phyloP scores from a whole-genome alignment of 1,140 invertebrate species.

The Microplitis mediator region DNA sequence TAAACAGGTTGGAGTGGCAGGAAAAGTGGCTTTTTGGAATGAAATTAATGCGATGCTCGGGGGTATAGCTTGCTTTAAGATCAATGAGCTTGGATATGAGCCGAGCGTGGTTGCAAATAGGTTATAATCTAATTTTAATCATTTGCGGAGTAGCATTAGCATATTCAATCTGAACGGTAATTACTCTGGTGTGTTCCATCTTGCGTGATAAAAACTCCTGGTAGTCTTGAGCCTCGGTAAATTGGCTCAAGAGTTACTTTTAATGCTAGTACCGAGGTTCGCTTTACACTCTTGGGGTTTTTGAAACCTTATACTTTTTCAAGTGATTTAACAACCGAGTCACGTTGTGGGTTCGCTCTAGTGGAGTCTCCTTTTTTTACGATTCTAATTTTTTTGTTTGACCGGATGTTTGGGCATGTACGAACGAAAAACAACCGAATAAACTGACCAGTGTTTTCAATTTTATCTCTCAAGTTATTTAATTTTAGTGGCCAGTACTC shows the following conservation, averaged over 20 bases:
- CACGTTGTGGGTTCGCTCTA: constrained; percentile 23
- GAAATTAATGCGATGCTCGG: background rate
- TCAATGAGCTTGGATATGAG: constrained; percentile 12
- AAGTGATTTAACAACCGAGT: constrained; percentile 16
- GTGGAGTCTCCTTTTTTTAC: background rate
- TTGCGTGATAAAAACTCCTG: background rate
- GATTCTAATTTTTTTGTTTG: background rate
- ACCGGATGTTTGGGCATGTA: constrained; percentile 14
- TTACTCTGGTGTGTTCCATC: constrained; percentile 35
- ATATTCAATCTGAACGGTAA: constrained; percentile 42
- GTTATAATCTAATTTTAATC: constrained; percentile 41
- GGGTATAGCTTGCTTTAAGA: background rate
- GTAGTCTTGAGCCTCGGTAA: background rate
- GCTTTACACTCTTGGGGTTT: background rate
- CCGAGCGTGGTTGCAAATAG: constrained; percentile 28
- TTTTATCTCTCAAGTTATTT: background rate
- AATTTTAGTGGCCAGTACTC: too few species aligned
- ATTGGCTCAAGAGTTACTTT: background rate
- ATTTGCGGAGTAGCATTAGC: constrained; percentile 32
- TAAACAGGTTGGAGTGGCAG: background rate
- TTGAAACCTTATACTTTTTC: background rate
- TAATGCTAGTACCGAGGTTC: background rate
- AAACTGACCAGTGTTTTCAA: background rate
- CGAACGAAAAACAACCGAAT: background rate
- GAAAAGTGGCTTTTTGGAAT: background rate